Evolutionary conservation across 2,888 invertebrate species (phyloP), one percentile per base, ranked within the genome.

Genomic region (Agriopis marginaria): DNA sequence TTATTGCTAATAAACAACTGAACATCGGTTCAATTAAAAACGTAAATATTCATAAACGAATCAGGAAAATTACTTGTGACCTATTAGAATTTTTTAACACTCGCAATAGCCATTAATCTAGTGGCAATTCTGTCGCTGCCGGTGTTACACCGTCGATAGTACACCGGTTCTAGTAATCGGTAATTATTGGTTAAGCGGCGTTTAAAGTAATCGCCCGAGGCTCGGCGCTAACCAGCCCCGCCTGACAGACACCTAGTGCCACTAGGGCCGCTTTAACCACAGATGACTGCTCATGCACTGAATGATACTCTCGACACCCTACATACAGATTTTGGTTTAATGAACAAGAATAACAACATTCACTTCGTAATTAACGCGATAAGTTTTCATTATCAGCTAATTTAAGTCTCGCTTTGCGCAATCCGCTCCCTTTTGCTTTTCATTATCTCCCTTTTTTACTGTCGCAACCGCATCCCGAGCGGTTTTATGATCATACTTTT

Each of bases 101-200:
- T 66, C 75, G 77, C 61, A 74, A 75, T 78, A 79, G 77, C 80
- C 77, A 81, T 85, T 82, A 80, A 78, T 82, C 80, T 82, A 78
- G 79, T 77, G 77, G 79, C 80, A 77, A 81, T 82, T 80, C 81
- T 74, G 56, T 79, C 67, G 67, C 82, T 81, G 71, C 82, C 78
- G 79, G 82, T 83, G 83, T 85, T 79, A 79, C 74, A 82, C 76
- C 75, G 75, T 66, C 79, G 84, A 85, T 85, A 85, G 83, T 75
- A 82, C 81, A 82, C 84, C 84, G 86, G 87, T 87, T 85, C 82
- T 79, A 81, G 86, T 87, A 86, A 89, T 88, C 88, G 85, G 84
- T 89, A 91, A 92, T 92, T 92, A 91, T 91, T 91, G 91, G 91
- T 89, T 85, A 88, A 89, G 87, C 86, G 87, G 84, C 88, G 86